Base-by-base conservation (phyloP, 2,113 vertebrate genomes). In the Cyanoderma ruficeps region DNA sequence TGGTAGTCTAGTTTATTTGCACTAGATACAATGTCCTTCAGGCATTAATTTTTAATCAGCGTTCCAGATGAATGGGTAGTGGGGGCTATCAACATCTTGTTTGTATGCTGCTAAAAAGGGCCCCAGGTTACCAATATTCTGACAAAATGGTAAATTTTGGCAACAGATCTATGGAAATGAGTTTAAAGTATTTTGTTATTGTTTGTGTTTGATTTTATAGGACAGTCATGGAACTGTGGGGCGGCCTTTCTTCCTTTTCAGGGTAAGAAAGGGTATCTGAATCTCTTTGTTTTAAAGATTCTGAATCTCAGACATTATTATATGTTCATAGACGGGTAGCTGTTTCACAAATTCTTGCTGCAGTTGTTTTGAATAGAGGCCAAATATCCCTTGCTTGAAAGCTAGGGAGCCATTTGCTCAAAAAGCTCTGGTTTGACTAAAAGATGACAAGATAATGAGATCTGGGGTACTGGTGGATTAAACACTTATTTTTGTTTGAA, bases 171-270 rank as follows among this genome's bases (percentile, higher is more conserved):
- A 21, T 65, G 42, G 37, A 89, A 81, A 6, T 35, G 31, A 71
- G 25, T 87, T 94, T 78, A 28, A 92, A 94, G 63, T 39, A 37
- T 74, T 75, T 89, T 57, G 13, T 39, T 97, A 93, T 8, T 39
- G 37, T 83, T 91, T 97, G 27, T 97, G 55, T 80, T 97, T 96
- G 96, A 53, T 97, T 95, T 98, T 97, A 39, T 95, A 98, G 98
- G 97, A 97, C 89, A 88, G 92, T 21, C 82, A 92, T 84, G 97
- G 91, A 67, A 71, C 47, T 46, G 55, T 94, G 84, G 96, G 97
- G 93, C 84, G 87, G 39, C 97, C 97, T 25, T 98, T 98, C 93
- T 98, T 98, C 92, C 97, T 98, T 95, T 98, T 98, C 95, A 98
- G 98, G 97, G 39, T 39, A 39, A 39, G 39, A 39, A 39, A 39